These are phyloP conservation scores for Drosophila yakuba DNA, from an alignment of 1,140 invertebrate species.

Conservation along the genomic window DNA sequence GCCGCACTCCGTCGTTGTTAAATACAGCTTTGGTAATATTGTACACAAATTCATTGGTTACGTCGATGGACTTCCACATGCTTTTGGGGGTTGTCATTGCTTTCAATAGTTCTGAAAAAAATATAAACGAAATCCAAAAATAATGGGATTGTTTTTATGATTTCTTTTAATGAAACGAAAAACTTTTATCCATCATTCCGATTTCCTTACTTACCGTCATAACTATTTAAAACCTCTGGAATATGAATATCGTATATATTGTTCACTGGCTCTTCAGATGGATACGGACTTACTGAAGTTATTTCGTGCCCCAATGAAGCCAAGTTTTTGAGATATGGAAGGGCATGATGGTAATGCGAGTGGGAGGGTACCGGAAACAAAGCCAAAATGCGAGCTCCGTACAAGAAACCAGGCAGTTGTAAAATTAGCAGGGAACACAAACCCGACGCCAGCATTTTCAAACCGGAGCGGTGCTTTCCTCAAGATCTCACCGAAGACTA, in stretches of 20 bases:
- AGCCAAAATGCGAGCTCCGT: constrained; percentile 19
- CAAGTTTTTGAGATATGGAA: constrained; percentile 23
- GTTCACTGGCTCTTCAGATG: background rate
- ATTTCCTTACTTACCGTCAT: constrained; percentile 11
- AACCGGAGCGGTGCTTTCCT: no score
- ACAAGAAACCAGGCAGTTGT: background rate
- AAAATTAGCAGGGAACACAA: no score
- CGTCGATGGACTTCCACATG: constrained; percentile 1
- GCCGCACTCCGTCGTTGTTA: constrained; percentile 29
- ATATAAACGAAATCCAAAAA: background rate
- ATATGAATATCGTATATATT: constrained; percentile 19
- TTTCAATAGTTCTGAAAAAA: background rate
- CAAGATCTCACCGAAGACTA: no score
- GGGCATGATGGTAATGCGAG: constrained; percentile 8
- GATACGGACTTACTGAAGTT: constrained; percentile 15
- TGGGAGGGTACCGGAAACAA: constrained; percentile 22
- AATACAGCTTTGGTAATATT: constrained; percentile 12
- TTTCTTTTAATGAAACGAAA: no score
- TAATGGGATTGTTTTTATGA: background rate
- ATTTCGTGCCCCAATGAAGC: constrained; percentile 23
- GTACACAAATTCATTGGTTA: background rate
- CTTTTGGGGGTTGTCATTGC: background rate
- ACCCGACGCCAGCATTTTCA: no score
- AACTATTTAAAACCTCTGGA: constrained; percentile 4
- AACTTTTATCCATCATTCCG: no score